Percentiles rank a stretch among this genome's conserved stretches.
These are phyloP conservation scores for Drosophila lacicola DNA, from an alignment of 2,888 invertebrate genomes.

Conservation along the genomic window DNA sequence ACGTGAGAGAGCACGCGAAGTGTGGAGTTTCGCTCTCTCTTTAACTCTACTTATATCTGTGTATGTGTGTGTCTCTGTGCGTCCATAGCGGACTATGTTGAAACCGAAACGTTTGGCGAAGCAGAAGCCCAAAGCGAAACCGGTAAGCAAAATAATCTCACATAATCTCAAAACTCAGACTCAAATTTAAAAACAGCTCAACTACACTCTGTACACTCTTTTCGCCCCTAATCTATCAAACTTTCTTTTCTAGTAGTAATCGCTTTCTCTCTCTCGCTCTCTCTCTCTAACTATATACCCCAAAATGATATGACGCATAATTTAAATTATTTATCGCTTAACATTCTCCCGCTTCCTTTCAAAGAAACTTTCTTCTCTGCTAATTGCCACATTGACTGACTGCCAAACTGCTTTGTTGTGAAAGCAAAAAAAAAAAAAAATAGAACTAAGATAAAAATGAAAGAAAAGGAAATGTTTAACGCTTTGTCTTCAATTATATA, in stretches of 20 bases:
- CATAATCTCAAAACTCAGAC: slow-evolving; percentile 10
- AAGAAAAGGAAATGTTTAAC: slow-evolving; percentile 30
- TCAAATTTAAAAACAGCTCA: slow-evolving; percentile 10
- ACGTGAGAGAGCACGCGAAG: slow-evolving; percentile 29
- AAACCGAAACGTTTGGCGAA: slow-evolving; percentile 84
- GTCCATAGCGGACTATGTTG: slow-evolving; percentile 84
- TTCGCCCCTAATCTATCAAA: slow-evolving; percentile 5
- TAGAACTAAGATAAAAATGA: slow-evolving; percentile 4
- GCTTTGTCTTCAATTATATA: slow-evolving; percentile 16
- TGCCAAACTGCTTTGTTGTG: slow-evolving; percentile 82
- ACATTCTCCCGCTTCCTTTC: slow-evolving; percentile 31
- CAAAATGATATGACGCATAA: slow-evolving; percentile 17
- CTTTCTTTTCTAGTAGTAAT: slow-evolving; percentile 27
- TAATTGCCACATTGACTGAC: slow-evolving; percentile 79
- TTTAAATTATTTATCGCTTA: slow-evolving; percentile 35
- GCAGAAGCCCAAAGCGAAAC: slow-evolving; percentile 85
- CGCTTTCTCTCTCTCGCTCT: slow-evolving; percentile 9
- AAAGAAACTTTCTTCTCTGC: slow-evolving; percentile 39
- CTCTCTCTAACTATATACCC: slow-evolving; percentile 5
- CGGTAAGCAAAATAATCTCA: slow-evolving; percentile 80
- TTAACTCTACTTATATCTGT: slow-evolving; percentile 49
- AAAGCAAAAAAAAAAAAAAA: slow-evolving; percentile 29
- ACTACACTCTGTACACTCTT: not conserved
- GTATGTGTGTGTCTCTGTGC: slow-evolving; percentile 71
- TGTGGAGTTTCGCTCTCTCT: slow-evolving; percentile 32